These are phyloP conservation scores for Eulimnadia texana DNA, from an alignment of 1,140 invertebrate species.

Conservation along the genomic window DNA sequence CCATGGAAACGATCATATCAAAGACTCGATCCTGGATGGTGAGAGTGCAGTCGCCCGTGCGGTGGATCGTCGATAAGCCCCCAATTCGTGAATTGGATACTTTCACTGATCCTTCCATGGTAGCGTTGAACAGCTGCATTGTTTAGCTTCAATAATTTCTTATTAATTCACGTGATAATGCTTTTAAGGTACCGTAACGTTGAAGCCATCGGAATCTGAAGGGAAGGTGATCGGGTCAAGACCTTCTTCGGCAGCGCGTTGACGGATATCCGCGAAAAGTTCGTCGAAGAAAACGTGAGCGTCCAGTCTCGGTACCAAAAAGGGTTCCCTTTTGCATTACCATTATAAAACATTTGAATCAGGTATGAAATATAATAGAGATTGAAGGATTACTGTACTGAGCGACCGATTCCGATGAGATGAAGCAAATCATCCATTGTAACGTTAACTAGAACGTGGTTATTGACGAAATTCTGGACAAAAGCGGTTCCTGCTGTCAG, in stretches of 20 bases:
- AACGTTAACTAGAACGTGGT: conserved; percentile 3
- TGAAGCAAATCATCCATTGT: not conserved
- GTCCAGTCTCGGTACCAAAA: not conserved
- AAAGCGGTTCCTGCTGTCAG: not conserved
- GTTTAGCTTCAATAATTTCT: not conserved
- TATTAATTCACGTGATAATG: not conserved
- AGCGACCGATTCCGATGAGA: not conserved
- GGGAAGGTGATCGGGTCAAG: conserved; percentile 7
- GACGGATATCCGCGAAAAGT: conserved; percentile 5
- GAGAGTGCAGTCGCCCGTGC: not conserved
- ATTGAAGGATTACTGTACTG: not conserved
- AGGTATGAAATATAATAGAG: not conserved
- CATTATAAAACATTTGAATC: not conserved
- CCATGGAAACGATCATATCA: not conserved
- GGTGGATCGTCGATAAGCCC: conserved; percentile 9
- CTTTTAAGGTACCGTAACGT: conserved; percentile 4
- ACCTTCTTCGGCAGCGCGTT: not conserved
- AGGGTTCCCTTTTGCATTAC: not conserved
- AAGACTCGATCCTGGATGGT: not conserved
- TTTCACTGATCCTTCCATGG: not conserved
- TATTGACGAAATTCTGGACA: not conserved
- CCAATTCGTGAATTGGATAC: conserved; percentile 3
- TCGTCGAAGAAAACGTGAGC: conserved; percentile 10
- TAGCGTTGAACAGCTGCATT: conserved; percentile 5
- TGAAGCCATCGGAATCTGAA: conserved; percentile 7